Percentiles rank a stretch among this genome's conserved stretches.
Evolutionary conservation across 2,888 invertebrate genomes (phyloP).

Genomic region (Falcaria lacertinaria): DNA sequence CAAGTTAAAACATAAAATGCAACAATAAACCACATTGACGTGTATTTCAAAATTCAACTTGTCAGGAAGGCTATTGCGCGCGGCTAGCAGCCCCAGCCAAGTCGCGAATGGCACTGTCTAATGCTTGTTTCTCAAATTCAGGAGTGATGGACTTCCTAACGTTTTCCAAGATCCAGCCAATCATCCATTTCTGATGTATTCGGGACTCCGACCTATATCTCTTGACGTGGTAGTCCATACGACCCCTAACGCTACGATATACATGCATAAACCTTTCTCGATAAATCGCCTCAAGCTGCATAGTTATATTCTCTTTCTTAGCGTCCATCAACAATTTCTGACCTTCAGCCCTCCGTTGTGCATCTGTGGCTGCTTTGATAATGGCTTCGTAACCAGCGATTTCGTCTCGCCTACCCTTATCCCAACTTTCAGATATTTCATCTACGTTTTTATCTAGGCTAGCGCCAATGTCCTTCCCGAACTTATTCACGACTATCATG

Average conservation of each 20-base stretch:
- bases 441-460: conserved; percentile 85
- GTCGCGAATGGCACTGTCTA: conserved; percentile 91
- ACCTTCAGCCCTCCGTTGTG: conserved; percentile 87
- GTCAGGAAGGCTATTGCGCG: neutral
- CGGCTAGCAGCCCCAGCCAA: conserved; percentile 83
- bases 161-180: conserved; percentile 91
- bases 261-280: conserved; percentile 79
- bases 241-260: conserved; percentile 82
- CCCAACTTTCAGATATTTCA: conserved; percentile 71
- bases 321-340: conserved; percentile 87
- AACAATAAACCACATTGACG: too few species aligned
- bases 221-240: conserved; percentile 95
- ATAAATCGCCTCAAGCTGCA: conserved; percentile 97
- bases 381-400: conserved; percentile 60
- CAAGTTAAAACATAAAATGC: neutral
- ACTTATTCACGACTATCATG: conserved; percentile 79
- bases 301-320: conserved; percentile 92
- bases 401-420: conserved; percentile 73
- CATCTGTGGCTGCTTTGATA: conserved; percentile 82
- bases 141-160: conserved; percentile 89
- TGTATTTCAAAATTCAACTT: too few species aligned
- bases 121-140: conserved; percentile 91
- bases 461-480: conserved; percentile 82
- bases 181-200: conserved; percentile 95
- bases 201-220: conserved; percentile 86